Evolutionary conservation across 1,140 invertebrate genomes (phyloP), one percentile per base, ranked within the genome.

Genomic region (Hylaeus volcanicus): DNA sequence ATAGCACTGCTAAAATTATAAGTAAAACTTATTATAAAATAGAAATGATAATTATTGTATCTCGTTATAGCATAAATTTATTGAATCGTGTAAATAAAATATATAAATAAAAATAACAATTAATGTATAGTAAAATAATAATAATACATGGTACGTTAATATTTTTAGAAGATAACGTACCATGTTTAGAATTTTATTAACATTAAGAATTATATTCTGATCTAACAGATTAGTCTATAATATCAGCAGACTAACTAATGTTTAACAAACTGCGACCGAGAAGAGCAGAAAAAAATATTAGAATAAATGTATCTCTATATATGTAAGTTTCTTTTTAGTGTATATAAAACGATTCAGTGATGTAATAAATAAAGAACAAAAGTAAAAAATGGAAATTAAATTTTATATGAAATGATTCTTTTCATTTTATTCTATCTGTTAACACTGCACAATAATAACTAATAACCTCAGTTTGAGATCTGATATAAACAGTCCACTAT

Each of bases 401-500:
- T 66, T 51, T 65, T 66, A 56, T 51, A 65, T 64, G 43, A 79
- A 65, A 64, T 53, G 26, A 26, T 26, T 66, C 11, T 41, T 37
- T 56, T 39, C 48, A 51, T 12, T 55, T 79, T 79, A 65, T 56
- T 74, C 26, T 53, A 45, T 79, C 39, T 56, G 1, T 51, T 51
- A 53, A 14, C 45, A 53, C 43, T 64, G 56, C 11, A 74, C 65
- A 48, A 53, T 56, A 48, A 65, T 2, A 43, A n/a, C 48, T 79
- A 74, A 56, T 74, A 74, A 68, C n/a, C n/a, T 68, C n/a, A 26
- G 9, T 65, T 73, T 12, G 39, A 61, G 51, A 65, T 56, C 63
- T 39, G 60, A 55, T 79, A 79, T 71, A 65, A 73, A 71, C 56
- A 61, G 66, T 69, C 37, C 37, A 65, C 53, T 48, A 58, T 65